Conservation (phyloP, 2,888 invertebrate genomes). For the Aleiodes alternator region DNA sequence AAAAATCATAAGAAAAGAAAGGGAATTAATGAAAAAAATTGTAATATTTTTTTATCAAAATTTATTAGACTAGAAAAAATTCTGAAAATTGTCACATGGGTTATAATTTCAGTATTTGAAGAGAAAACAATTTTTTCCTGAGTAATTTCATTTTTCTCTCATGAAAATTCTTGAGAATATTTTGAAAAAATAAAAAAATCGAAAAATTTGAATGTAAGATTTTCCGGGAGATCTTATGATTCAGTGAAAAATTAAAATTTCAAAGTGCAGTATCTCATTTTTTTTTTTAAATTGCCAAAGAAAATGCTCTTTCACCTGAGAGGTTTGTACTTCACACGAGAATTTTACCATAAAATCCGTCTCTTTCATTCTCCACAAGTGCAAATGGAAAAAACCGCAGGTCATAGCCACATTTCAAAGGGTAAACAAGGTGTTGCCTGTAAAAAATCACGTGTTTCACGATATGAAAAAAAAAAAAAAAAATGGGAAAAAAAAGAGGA, state of each 20-base stretch:
- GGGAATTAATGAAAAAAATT: too few species aligned
- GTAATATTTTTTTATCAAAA: too few species aligned
- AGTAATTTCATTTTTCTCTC: too few species aligned
- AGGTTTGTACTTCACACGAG: background rate
- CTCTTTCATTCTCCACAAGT: background rate
- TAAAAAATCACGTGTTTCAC: background rate
- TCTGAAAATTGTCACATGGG: too few species aligned
- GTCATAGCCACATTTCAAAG: too few species aligned
- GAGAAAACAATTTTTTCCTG: too few species aligned
- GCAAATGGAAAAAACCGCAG: background rate
- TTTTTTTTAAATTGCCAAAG: background rate
- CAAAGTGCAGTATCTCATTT: background rate
- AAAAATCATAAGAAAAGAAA: too few species aligned
- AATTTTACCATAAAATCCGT: background rate
- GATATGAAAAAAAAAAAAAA: background rate
- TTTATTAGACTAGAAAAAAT: too few species aligned
- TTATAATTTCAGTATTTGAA: too few species aligned
- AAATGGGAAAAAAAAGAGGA: background rate
- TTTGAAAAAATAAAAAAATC: too few species aligned
- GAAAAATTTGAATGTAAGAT: too few species aligned
- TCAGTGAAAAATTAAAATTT: conserved; percentile 20
- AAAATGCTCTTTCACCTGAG: background rate
- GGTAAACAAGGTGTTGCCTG: background rate
- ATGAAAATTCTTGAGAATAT: too few species aligned
- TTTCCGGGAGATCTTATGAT: background rate